Evolutionary conservation across 2,797 vertebrate species (phyloP), one percentile per base, ranked within the genome.

Genomic region (Mormyrops attenuatus): DNA sequence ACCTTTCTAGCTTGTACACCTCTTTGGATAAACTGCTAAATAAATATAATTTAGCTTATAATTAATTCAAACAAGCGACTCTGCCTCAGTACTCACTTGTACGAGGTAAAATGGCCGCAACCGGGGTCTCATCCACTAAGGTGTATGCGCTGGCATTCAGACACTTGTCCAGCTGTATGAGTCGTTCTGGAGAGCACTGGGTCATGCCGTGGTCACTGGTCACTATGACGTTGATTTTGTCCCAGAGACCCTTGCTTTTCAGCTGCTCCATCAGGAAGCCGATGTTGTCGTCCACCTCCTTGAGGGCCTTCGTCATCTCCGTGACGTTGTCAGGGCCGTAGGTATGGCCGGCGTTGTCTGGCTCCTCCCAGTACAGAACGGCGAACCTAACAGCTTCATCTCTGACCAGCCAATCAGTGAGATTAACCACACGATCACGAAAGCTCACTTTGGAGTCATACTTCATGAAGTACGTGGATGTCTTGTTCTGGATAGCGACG

Each of bases 201-300:
- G 96, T 91, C 98, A 99, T 99, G 34, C 99, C 99, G 34, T 99
- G 99, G 93, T 99, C 99, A 9, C 99, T 99, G 55, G 97, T 98
- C 89, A 99, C 93, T 1, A 99, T 93, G 30, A 99, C 63, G 88
- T 99, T 99, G 52, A 98, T 57, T 34, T 84, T 94, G n/a, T 97
- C 97, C 98, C 97, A 99, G 55, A 99, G 92, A 4, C 95, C 96
- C 0, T 89, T 90, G 0, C 88, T 84, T 85, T 97, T 97, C 89
- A 99, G 93, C 92, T 96, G 96, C 0, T 93, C 90, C 13, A 96
- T 91, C 53, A 99, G 94, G 80, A 96, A 94, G 38, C 97, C 98
- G 1, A 99, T 77, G 11, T 96, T 92, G 3, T 95, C 91, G 88
- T 99, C 99, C 53, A 99, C 95, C 93, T 96, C 93, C 90, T 95